Evolutionary conservation across 53 echinoderm and acorn worm species (phyloP).

Genomic region (Stichopus horrens): DNA sequence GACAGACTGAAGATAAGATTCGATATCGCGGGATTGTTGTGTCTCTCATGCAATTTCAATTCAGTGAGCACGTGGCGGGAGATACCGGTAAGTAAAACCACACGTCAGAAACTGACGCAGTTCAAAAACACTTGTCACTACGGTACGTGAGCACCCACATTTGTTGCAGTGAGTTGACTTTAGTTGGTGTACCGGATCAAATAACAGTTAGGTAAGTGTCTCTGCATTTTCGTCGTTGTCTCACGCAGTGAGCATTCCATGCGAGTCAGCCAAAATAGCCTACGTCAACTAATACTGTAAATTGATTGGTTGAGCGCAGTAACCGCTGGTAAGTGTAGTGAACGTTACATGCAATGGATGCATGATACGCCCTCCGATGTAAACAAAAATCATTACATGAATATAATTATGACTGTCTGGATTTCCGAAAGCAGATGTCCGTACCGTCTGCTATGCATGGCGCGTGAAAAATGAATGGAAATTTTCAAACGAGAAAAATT

Average conservation of each 20-base stretch:
- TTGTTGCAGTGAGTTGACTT: no score
- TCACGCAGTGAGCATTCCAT: neutral
- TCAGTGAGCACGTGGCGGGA: neutral
- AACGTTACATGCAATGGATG: neutral
- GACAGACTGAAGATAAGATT: no score
- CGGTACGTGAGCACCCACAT: no score
- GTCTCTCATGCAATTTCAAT: no score
- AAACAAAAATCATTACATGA: no score
- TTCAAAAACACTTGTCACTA: neutral
- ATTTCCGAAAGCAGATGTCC: no score
- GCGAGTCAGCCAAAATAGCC: neutral
- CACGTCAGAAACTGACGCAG: neutral
- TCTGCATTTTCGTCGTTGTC: neutral
- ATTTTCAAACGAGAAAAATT: no score
- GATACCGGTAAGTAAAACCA: neutral
- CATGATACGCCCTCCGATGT: neutral
- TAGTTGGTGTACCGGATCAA: neutral
- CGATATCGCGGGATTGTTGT: no score
- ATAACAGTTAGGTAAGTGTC: neutral
- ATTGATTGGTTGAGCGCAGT: neutral
- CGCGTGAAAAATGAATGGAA: no score
- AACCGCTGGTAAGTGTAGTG: neutral
- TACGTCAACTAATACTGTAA: neutral
- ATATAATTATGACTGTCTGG: no score
- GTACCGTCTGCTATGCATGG: no score